Evolutionary conservation across 1,140 invertebrate species (phyloP), one percentile per base, ranked within the genome.

Genomic region (Monomorium pharaonis): DNA sequence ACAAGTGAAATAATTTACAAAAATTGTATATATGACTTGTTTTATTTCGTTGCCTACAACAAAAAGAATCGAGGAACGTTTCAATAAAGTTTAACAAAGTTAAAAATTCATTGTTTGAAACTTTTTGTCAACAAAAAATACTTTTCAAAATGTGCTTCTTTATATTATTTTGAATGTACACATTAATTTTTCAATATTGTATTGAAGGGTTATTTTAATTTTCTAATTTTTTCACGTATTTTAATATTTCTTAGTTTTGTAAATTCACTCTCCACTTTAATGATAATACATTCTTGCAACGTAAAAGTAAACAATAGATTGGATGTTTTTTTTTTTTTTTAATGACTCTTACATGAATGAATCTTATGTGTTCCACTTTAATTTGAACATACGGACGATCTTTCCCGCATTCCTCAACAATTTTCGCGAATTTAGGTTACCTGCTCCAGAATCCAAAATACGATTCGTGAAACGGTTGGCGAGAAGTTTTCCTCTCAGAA

Each of bases 41-140:
- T 49, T 70, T 70, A 21, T 49, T 49, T n/a, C 24, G 27, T 49
- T 49, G 30, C 49, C 21, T 30, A 47, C 44, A 70, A 49, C 24
- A 27, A 70, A 24, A 70, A 16, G 24, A 70, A 70, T 70, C 27
- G 24, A 18, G 44, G 9, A 70, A 49, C 67, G 42, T 49, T 70
- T 70, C 24, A 70, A 49, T 49, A 70, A 70, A 49, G 21, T 70
- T 70, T 42, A 3, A 27, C n/a, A 49, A 70, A 49, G 21, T 70
- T 70, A 4, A 30, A 27, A 70, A 70, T 18, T 27, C 4, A 70
- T 49, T 2, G 42, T 49, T 49, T 42, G 37, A 3, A 67, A 67
- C 21, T 67, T 54, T 21, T 24, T 44, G 21, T 30, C 16, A 49
- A 24, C 21, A 27, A 16, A 49, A 47, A 33, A 5, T n/a, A 49